Conservation (phyloP, 92 coral and sea anemone species). For the Heteractis magnifica region DNA sequence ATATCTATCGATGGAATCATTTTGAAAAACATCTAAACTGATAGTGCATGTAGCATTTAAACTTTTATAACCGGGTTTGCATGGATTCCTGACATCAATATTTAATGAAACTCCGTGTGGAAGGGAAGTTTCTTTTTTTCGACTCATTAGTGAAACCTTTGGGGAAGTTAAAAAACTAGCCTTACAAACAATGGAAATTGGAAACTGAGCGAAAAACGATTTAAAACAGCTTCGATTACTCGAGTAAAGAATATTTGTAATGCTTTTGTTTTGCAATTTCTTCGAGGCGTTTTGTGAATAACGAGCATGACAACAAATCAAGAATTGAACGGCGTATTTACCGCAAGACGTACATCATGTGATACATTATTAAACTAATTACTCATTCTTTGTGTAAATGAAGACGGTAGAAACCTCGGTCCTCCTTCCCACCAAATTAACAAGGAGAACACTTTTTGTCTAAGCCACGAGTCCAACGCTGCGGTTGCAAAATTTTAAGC, state of each 20-base stretch:
- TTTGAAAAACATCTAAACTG: neutral
- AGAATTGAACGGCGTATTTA: neutral
- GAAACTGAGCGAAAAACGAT: neutral
- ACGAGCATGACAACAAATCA: neutral
- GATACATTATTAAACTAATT: conserved; percentile 1
- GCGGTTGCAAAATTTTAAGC: neutral
- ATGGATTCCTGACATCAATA: neutral
- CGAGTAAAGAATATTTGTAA: neutral
- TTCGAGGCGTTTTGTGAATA: neutral
- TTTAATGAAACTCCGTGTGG: neutral
- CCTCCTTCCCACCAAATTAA: neutral
- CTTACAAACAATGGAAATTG: neutral
- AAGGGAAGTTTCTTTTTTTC: neutral
- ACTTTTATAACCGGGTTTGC: neutral
- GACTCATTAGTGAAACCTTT: neutral
- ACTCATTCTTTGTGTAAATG: neutral
- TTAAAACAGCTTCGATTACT: neutral
- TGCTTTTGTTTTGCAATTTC: neutral
- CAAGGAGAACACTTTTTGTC: neutral
- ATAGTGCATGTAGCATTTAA: neutral
- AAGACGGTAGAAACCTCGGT: neutral
- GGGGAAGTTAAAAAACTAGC: neutral
- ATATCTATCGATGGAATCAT: neutral
- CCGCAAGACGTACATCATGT: neutral
- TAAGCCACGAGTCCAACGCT: neutral